These are phyloP conservation scores for Patella caerulea DNA, from an alignment of 2,888 invertebrate genomes.

Conservation along the genomic window DNA sequence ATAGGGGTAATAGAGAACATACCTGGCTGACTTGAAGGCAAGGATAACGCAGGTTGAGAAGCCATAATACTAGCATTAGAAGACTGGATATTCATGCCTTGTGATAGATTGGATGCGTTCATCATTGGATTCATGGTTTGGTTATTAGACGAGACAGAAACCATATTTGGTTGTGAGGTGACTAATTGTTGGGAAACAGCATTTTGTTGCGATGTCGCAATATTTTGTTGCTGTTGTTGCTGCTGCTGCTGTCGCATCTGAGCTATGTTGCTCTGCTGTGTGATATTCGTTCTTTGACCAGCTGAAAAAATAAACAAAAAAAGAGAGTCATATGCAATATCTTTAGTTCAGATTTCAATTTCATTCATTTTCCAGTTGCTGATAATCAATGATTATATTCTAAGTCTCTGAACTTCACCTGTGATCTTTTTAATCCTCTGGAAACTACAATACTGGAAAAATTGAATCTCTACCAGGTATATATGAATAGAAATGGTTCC, in stretches of 20 bases:
- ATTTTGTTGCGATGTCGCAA: conserved; percentile 21
- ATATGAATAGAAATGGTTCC: too few relatives aligned
- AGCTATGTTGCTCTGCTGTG: conserved; percentile 9
- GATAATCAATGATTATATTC: too few relatives aligned
- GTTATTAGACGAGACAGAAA: background rate
- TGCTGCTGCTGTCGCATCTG: conserved; percentile 30
- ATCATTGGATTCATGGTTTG: too few relatives aligned
- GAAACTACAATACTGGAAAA: too few relatives aligned
- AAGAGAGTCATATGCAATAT: too few relatives aligned
- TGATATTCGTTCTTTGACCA: background rate
- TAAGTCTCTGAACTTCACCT: too few relatives aligned
- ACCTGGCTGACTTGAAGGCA: conserved; percentile 23
- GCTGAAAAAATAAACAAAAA: background rate
- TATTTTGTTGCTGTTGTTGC: conserved; percentile 27
- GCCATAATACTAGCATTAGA: conserved; percentile 22
- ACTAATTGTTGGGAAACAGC: background rate
- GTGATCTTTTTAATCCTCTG: too few relatives aligned
- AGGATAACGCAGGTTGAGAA: conserved; percentile 23
- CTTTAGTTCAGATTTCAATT: too few relatives aligned
- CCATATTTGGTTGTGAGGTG: conserved; percentile 19
- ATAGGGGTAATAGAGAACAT: conserved; percentile 1
- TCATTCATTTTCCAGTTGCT: too few relatives aligned
- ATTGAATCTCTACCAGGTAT: too few relatives aligned
- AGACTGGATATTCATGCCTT: conserved; percentile 15
- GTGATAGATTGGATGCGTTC: background rate